A percentile compares a stretch with the other conserved stretches of the same genome.
phyloP scores from a whole-genome alignment of 1,140 invertebrate species.

The Xylocopa sonorina region DNA sequence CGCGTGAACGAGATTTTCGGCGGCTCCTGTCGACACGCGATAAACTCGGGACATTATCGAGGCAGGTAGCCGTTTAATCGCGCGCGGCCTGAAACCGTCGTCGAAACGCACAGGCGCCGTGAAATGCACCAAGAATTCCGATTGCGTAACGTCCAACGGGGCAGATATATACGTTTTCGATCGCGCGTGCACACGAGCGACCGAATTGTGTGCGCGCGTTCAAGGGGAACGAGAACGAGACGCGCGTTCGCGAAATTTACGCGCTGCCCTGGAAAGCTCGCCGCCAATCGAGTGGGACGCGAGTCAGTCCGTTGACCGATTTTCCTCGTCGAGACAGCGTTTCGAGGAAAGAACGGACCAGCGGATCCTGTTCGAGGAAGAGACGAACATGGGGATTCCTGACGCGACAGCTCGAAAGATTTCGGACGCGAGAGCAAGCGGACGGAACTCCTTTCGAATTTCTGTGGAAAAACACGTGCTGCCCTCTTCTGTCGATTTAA shows the following conservation, averaged over 20 bases:
- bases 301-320: neutral
- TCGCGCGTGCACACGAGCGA: neutral
- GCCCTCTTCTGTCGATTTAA: neutral
- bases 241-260: conserved; percentile 15
- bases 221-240: conserved; percentile 16
- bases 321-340: neutral
- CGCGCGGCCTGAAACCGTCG: neutral
- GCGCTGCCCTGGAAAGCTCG: neutral
- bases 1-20: no score
- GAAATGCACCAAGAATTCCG: neutral
- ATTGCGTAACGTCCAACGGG: conserved; percentile 11
- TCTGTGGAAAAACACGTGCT: neutral
- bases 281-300: neutral
- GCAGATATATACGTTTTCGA: conserved; percentile 9
- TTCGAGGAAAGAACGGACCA: neutral
- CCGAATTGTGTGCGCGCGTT: no score
- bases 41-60: neutral
- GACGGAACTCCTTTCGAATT: neutral
- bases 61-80: conserved; percentile 23
- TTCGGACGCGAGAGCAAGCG: neutral
- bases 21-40: neutral
- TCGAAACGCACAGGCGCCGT: conserved; percentile 1
- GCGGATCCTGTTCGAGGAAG: no score
- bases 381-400: neutral
- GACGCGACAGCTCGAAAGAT: neutral